Evolutionary conservation across 2,888 invertebrate species (phyloP).

Genomic region (Nomada hirtipes): DNA sequence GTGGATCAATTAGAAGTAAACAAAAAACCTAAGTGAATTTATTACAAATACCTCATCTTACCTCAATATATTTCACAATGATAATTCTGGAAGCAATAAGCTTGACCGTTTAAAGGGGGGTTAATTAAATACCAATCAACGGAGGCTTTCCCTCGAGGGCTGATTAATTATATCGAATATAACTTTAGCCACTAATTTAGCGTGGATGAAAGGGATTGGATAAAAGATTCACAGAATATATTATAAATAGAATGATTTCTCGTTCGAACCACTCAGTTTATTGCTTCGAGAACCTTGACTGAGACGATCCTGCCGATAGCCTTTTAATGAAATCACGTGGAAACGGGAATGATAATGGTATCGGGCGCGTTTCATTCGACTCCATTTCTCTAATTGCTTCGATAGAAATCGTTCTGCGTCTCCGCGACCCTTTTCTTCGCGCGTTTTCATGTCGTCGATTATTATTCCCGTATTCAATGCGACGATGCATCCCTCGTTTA

Average conservation of each 20-base stretch:
- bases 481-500: conserved; percentile 20
- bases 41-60: too few species aligned
- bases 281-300: conserved; percentile 29
- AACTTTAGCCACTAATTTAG: neutral
- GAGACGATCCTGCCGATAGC: conserved; percentile 37
- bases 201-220: neutral
- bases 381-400: conserved; percentile 52
- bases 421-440: conserved; percentile 31
- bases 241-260: conserved; percentile 6
- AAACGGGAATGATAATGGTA: conserved; percentile 52
- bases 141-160: neutral
- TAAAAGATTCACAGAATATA: neutral
- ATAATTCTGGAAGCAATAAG: too few species aligned
- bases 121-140: conserved; percentile 30
- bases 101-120: conserved; percentile 25
- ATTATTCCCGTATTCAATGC: conserved; percentile 27
- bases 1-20: too few species aligned
- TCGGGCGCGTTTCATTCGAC: conserved; percentile 41
- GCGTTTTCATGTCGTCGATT: conserved; percentile 38
- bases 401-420: conserved; percentile 34
- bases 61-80: too few species aligned
- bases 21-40: too few species aligned
- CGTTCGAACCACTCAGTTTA: conserved; percentile 35
- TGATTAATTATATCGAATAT: neutral
- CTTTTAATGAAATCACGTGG: conserved; percentile 57